Percentiles rank a stretch among this genome's conserved stretches.
Evolutionary conservation across 2,113 vertebrate species (phyloP).

Genomic region (Myxocyprinus asiaticus): DNA sequence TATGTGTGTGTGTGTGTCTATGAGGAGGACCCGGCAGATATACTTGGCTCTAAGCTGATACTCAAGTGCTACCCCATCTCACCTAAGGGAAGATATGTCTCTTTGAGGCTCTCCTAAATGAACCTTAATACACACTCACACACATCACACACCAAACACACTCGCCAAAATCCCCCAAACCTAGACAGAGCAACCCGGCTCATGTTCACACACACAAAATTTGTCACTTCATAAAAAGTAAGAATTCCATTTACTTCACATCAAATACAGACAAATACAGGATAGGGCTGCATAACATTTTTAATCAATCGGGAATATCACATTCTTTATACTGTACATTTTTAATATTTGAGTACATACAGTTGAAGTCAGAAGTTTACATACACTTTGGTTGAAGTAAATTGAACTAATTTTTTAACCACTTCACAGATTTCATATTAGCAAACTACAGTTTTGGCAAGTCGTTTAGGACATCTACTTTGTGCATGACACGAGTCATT

Average conservation of each 20-base stretch:
- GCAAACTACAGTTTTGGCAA: no score
- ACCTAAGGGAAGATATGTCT: slow-evolving; percentile 21
- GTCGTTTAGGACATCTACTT: no score
- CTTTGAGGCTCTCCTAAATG: slow-evolving; percentile 15
- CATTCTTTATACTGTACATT: neutral
- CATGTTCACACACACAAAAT: neutral
- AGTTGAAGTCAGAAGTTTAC: no score
- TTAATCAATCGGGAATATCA: no score
- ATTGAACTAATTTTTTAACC: no score
- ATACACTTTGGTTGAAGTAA: no score
- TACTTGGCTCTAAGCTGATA: slow-evolving; percentile 34
- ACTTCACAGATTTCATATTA: no score
- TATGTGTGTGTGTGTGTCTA: neutral
- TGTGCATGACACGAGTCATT: no score
- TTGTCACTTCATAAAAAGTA: neutral
- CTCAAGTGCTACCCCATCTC: slow-evolving; percentile 5
- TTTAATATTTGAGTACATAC: no score
- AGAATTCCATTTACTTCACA: neutral
- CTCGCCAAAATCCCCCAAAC: neutral
- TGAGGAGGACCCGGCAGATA: neutral
- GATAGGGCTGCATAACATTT: no score
- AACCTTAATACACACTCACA: slow-evolving; percentile 21
- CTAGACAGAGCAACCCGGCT: neutral
- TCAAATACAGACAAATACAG: neutral
- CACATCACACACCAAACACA: slow-evolving; percentile 1